Percentiles rank a stretch among this genome's conserved stretches.
Evolutionary conservation across 2,888 invertebrate genomes (phyloP).

Genomic region (Xestia rhomboidea): DNA sequence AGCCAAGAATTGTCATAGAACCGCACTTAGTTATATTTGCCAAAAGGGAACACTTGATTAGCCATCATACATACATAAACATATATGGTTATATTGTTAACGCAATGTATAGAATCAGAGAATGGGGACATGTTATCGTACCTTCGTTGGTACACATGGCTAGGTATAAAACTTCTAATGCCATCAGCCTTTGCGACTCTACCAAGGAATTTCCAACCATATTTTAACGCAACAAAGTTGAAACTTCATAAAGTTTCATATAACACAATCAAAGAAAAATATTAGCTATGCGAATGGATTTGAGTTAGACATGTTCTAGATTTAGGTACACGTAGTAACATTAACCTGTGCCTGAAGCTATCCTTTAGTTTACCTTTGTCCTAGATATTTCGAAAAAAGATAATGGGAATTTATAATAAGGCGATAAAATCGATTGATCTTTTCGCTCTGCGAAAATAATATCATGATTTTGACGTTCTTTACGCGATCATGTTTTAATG

Average conservation of each 20-base stretch:
- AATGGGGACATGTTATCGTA: slow-evolving; percentile 32
- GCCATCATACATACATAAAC: slow-evolving; percentile 2
- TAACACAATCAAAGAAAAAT: slow-evolving; percentile 34
- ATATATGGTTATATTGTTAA: slow-evolving; percentile 25
- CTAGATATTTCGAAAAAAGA: background rate
- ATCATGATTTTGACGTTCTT: background rate
- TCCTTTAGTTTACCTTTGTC: background rate
- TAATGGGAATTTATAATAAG: background rate
- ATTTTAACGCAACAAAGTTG: background rate
- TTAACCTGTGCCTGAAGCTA: slow-evolving; percentile 6
- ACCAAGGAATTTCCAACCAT: slow-evolving; percentile 15
- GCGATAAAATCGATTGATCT: background rate
- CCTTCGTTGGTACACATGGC: slow-evolving; percentile 19
- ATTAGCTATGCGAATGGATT: slow-evolving; percentile 34
- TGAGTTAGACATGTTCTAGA: slow-evolving; percentile 8
- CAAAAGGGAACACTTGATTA: slow-evolving; percentile 54
- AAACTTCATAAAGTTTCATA: background rate
- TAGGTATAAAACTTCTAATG: slow-evolving; percentile 37
- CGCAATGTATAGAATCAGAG: slow-evolving; percentile 24
- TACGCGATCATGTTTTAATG: background rate
- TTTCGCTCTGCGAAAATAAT: background rate
- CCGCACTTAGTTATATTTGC: slow-evolving; percentile 43
- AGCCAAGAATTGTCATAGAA: slow-evolving; percentile 45
- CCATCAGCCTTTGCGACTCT: slow-evolving; percentile 8
- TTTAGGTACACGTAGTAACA: slow-evolving; percentile 1